Evolutionary conservation across 30 jellyfish, hydroid and myxozoan species (phyloP), one percentile per base, ranked within the genome.

Genomic region (Cassiopea xamachana): DNA sequence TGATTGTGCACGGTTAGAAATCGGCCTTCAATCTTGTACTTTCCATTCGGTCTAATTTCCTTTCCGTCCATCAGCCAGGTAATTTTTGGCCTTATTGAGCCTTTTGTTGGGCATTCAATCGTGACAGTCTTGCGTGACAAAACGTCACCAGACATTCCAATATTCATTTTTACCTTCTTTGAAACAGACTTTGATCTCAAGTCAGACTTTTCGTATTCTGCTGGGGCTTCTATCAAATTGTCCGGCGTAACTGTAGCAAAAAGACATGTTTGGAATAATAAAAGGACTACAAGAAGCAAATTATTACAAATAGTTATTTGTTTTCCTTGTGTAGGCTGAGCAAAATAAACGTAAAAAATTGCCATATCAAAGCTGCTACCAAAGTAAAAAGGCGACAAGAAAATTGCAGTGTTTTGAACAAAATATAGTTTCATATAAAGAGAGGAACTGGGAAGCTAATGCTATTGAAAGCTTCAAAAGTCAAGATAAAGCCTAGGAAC

Each of bases 101-200:
- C 98, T 46, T n/a, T 58, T 1, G 97, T 80, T 18, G 97, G 98
- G 81, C 98, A 93, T 2, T 82, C 75, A 72, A 93, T 83, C 27
- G 43, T 68, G 62, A 89, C 89, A 27, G 78, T 62, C 46, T 89
- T 89, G 49, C 96, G 92, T 4, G 96, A 61, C 81, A 89, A 60
- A 6, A 89, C 17, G 9, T 62, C 83, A 43, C 89, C 89, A 18
- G 82, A 47, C 84, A 69, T 89, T 12, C 96, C 96, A 61, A 89
- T 75, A 39, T 68, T 69, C 83, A 82, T 45, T 8, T 60, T 61
- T 58, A 82, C 92, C 14, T 43, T 48, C 81, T 89, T 82, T 45
- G 96, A 80, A 46, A 78, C 79, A 46, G 80, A 19, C 15, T 49
- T 60, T 15, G 96, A 64, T 43, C 85, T 80, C 84, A 89, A 76